These are phyloP conservation scores for Typhlichthys subterraneus DNA, from an alignment of 2,797 vertebrate genomes.

Conservation along the genomic window DNA sequence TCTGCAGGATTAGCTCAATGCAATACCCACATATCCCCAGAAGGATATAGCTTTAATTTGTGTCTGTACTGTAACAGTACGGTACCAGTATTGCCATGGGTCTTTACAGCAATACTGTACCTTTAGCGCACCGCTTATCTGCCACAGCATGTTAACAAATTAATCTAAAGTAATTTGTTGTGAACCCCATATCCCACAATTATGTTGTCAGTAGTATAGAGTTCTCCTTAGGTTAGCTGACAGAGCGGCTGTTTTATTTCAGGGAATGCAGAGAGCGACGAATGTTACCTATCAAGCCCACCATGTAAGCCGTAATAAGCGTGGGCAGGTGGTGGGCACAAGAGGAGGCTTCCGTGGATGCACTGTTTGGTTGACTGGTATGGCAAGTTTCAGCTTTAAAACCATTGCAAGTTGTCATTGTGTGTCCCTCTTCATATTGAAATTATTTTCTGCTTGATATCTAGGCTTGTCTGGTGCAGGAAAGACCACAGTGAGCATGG, in stretches of 20 bases:
- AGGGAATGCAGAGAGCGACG: slow-evolving; percentile 97
- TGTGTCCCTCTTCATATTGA: background rate
- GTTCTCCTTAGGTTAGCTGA: slow-evolving; percentile 4
- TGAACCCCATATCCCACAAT: no score
- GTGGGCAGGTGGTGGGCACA: slow-evolving; percentile 95
- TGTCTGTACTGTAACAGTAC: no score
- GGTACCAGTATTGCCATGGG: no score
- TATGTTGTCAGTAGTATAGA: no score
- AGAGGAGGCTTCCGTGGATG: slow-evolving; percentile 96
- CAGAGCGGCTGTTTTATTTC: slow-evolving; percentile 23
- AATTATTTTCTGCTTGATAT: slow-evolving; percentile 4
- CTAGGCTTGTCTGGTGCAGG: slow-evolving; percentile 94
- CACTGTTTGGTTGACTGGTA: slow-evolving; percentile 97
- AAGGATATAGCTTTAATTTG: no score
- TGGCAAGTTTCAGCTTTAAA: background rate
- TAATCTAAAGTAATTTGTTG: no score
- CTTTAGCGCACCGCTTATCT: no score
- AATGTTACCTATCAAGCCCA: slow-evolving; percentile 99
- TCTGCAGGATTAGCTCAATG: no score
- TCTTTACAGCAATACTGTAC: no score
- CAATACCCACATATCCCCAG: no score
- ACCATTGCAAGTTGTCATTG: background rate
- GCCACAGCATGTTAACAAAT: no score
- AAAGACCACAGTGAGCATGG: slow-evolving; percentile 99
- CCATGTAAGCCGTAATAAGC: slow-evolving; percentile 96